Base-by-base conservation (phyloP, 2,888 invertebrate genomes). In the Gastrophysa polygoni region DNA sequence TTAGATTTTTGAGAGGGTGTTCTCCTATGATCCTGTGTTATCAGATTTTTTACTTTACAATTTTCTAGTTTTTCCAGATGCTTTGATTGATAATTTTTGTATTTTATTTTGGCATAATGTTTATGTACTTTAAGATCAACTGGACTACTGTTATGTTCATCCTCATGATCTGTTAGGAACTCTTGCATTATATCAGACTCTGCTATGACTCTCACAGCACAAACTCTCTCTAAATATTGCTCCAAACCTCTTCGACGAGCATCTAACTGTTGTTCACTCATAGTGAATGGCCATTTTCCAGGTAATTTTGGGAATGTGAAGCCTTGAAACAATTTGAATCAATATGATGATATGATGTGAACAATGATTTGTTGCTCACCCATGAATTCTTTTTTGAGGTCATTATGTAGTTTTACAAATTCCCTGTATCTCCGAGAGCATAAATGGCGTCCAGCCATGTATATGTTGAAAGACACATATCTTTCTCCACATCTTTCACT, bases 391-490 rank as follows among this genome's bases (percentile, higher is more conserved):
- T 95, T 92, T 81, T 96, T 93, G 58, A 98, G 84, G 73, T 90
- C 90, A 74, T 90, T 88, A 78, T 98, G 94, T 65, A 98, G 84
- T 69, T 91, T 91, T 7, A 95, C 89, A 81, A 98, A 99, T 84
- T 99, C 99, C 64, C 96, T 87, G 81, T 98, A 99, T 38, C 99
- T 86, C 54, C 98, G 86, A 52, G 98, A 98, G 83, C 99, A 99
- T 57, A 99, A 85, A 80, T 98, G 98, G 32, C 98, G 85, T 0
- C 98, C 98, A 5, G 99, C 98, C 98, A 99, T 98, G 82, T 99
- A 97, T 67, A 99, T 97, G 80, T 98, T 98, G 83, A 95, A 99
- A 8, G 90, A 96, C 72, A 97, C 96, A 83, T 90, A 98, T 71
- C 93, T 90, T 75, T 98, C 93, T 55, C 94, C 94, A 71, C 90